phyloP scores from a whole-genome alignment of 2,113 vertebrate species.

The Grammomys surdaster region DNA sequence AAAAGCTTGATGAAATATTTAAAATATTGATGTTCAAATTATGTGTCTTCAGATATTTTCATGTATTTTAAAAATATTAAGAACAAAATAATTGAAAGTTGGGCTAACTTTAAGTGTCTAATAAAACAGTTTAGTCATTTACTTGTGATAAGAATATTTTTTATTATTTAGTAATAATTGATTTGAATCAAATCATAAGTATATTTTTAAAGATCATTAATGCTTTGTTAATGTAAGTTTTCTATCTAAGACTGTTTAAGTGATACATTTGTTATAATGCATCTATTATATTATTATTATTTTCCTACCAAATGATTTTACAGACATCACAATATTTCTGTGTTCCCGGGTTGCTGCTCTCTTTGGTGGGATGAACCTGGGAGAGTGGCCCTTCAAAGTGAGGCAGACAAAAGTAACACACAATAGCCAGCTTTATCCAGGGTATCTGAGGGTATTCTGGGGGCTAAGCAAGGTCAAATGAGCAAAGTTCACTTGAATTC shows the following conservation, averaged over 20 bases:
- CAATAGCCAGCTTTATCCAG: not conserved
- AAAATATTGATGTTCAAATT: slow-evolving; percentile 31
- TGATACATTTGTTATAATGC: slow-evolving; percentile 17
- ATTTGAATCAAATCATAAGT: slow-evolving; percentile 45
- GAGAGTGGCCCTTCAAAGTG: not conserved
- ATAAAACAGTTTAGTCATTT: slow-evolving; percentile 58
- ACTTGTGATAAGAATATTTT: slow-evolving; percentile 23
- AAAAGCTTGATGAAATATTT: slow-evolving; percentile 52
- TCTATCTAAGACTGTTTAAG: slow-evolving; percentile 21
- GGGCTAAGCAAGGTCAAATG: not conserved
- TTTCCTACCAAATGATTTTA: slow-evolving; percentile 29
- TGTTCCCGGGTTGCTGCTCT: not conserved
- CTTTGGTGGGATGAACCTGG: not conserved
- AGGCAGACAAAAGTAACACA: not conserved
- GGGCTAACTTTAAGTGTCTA: slow-evolving; percentile 24
- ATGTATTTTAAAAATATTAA: not conserved
- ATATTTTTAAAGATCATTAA: not conserved
- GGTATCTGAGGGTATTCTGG: not conserved
- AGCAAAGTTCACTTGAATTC: not conserved
- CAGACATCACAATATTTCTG: slow-evolving; percentile 25
- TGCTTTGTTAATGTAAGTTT: slow-evolving; percentile 42
- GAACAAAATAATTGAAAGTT: slow-evolving; percentile 49
- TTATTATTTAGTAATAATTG: slow-evolving; percentile 48
- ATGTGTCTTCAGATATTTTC: not conserved
- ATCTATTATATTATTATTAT: not conserved